A percentile compares a stretch with the other conserved stretches of the same genome.
These are phyloP conservation scores for Schizothorax lantsangensis DNA, from an alignment of 2,797 vertebrate genomes.

Conservation along the genomic window DNA sequence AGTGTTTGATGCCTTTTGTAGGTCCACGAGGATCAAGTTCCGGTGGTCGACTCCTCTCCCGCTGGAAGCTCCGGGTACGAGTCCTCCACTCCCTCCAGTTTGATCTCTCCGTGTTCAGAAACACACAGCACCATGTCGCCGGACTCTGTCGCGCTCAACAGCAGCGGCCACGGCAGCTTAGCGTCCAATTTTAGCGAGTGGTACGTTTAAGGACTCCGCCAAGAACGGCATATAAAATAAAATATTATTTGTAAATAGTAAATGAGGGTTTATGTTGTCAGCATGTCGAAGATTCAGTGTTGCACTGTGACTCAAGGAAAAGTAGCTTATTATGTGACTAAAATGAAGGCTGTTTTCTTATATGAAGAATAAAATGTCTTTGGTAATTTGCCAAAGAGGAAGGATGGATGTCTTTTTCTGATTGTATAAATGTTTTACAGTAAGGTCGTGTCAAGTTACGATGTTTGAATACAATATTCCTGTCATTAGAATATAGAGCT, in stretches of 20 bases:
- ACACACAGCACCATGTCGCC: conserved; percentile 80
- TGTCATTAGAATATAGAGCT: conserved; percentile 16
- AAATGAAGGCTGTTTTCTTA: conserved; percentile 39
- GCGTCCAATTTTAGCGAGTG: conserved; percentile 89
- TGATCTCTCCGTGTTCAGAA: conserved; percentile 84
- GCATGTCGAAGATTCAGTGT: conserved; percentile 54
- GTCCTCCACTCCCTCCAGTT: conserved; percentile 82
- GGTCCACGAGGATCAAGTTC: conserved; percentile 83
- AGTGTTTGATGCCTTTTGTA: conserved; percentile 51
- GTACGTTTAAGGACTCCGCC: conserved; percentile 78
- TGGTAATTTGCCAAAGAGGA: conserved; percentile 21
- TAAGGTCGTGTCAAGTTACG: conserved; percentile 26
- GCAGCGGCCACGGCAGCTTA: conserved; percentile 75
- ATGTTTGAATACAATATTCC: conserved; percentile 8
- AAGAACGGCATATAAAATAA: conserved; percentile 61
- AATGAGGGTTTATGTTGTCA: conserved; percentile 79
- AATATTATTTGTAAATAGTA: conserved; percentile 72
- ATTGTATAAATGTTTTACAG: conserved; percentile 66
- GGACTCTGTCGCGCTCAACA: conserved; percentile 76
- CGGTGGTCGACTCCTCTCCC: conserved; percentile 81
- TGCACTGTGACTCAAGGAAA: conserved; percentile 61
- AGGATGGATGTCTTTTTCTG: conserved; percentile 67
- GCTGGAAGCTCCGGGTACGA: conserved; percentile 86
- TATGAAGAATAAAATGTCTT: conserved; percentile 45
- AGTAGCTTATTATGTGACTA: not conserved